Evolutionary conservation across 2,113 vertebrate genomes (phyloP).

Genomic region (Myrmecophaga tridactyla): DNA sequence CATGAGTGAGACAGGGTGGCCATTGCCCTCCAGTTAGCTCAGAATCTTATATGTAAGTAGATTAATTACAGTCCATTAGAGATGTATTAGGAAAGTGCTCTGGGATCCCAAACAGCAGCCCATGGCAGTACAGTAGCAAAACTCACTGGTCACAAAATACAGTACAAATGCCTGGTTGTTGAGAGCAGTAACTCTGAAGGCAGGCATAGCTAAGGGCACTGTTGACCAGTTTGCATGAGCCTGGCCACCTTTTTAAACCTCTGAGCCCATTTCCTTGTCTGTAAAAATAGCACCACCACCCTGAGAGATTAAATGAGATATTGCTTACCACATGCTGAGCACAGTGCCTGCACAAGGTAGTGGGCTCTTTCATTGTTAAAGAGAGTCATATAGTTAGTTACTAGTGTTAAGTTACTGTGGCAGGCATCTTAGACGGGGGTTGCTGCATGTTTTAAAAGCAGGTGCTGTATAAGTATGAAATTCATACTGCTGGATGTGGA

Average conservation of each 20-base stretch:
- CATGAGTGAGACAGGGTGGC: not conserved
- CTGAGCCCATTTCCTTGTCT: not conserved
- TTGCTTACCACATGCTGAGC: not conserved
- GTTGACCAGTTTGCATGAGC: not conserved
- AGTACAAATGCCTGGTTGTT: no score
- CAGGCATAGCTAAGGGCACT: not conserved
- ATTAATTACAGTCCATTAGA: not conserved
- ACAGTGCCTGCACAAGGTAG: not conserved
- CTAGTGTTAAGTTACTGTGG: not conserved
- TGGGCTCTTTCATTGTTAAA: not conserved
- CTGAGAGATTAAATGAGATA: not conserved
- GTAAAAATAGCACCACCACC: not conserved
- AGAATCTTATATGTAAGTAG: not conserved
- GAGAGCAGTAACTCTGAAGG: not conserved
- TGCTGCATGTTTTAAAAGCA: not conserved
- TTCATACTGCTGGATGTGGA: not conserved
- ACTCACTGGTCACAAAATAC: not conserved
- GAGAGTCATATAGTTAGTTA: not conserved
- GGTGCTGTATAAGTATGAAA: not conserved
- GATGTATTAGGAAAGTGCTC: not conserved
- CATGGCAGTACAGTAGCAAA: no score
- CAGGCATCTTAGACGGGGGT: not conserved
- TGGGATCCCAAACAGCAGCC: not conserved
- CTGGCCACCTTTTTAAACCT: not conserved
- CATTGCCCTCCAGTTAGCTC: not conserved